These are phyloP conservation scores for Cremastobaeus sp. DNA, from an alignment of 2,888 invertebrate genomes.

Conservation along the genomic window DNA sequence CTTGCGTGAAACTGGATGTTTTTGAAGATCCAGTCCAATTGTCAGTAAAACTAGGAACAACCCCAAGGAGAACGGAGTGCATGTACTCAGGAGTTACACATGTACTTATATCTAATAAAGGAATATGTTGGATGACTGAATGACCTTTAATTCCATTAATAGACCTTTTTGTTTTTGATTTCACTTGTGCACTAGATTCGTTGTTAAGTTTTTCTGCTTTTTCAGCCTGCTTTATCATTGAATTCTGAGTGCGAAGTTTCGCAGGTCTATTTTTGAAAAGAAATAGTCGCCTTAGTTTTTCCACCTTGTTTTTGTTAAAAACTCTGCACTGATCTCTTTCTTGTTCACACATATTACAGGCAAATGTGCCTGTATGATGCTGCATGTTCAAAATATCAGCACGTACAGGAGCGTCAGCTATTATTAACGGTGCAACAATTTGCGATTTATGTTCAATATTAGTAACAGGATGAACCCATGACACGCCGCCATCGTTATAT, in stretches of 20 bases:
- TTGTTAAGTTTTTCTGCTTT: neutral
- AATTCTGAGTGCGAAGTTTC: neutral
- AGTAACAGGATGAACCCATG: neutral
- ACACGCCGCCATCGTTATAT: too few relatives aligned
- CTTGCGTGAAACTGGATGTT: neutral
- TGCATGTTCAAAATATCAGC: conserved; percentile 4
- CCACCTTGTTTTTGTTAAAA: neutral
- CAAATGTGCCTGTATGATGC: neutral
- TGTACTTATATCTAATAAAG: conserved; percentile 18
- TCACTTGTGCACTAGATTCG: neutral
- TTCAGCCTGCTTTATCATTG: neutral
- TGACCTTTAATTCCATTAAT: conserved; percentile 12
- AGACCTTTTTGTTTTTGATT: neutral
- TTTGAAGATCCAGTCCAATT: conserved; percentile 6
- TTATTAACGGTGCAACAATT: conserved; percentile 6
- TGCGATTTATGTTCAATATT: neutral
- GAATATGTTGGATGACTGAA: neutral
- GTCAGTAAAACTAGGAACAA: neutral
- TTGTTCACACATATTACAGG: conserved; percentile 10
- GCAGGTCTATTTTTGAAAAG: neutral
- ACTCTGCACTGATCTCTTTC: neutral
- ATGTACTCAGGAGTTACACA: conserved; percentile 29
- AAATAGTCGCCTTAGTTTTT: neutral
- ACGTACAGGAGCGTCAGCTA: conserved; percentile 1
- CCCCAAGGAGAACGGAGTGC: conserved; percentile 30